A percentile compares a stretch with the other conserved stretches of the same genome.
These are phyloP conservation scores for Aegypius monachus DNA, from an alignment of 2,113 vertebrate species.

Conservation along the genomic window DNA sequence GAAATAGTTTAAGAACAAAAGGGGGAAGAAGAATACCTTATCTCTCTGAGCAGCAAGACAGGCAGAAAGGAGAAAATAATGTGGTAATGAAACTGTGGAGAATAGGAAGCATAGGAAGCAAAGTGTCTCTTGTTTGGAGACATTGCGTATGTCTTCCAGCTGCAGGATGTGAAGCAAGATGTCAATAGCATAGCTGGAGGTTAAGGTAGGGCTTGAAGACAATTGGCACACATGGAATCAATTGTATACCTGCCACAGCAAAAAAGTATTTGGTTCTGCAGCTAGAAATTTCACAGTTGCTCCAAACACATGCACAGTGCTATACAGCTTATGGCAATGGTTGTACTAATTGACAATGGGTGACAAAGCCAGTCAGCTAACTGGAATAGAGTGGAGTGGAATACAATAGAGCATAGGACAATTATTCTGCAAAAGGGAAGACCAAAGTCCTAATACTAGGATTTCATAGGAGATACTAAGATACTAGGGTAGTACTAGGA, in stretches of 20 bases:
- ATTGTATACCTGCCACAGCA: background rate
- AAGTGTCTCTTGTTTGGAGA: background rate
- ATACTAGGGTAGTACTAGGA: background rate
- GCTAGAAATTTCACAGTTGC: background rate
- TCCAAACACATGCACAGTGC: background rate
- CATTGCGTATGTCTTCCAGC: background rate
- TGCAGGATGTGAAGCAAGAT: background rate
- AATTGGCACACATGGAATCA: background rate
- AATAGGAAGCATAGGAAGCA: background rate
- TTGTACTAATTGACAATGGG: background rate
- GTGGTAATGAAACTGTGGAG: background rate
- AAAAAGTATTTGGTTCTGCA: background rate
- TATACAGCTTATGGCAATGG: background rate
- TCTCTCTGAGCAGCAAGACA: background rate
- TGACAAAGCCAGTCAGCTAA: background rate
- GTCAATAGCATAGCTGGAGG: background rate
- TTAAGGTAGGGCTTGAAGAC: background rate
- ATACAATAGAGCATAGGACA: background rate
- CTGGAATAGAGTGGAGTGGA: background rate
- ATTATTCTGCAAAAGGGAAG: background rate
- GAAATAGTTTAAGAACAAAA: background rate
- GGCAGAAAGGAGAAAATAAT: background rate
- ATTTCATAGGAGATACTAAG: background rate
- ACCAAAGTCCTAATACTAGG: background rate
- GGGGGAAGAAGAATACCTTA: background rate